Conservation (phyloP, 2,797 vertebrate genomes). For the Numenius phaeopus region DNA sequence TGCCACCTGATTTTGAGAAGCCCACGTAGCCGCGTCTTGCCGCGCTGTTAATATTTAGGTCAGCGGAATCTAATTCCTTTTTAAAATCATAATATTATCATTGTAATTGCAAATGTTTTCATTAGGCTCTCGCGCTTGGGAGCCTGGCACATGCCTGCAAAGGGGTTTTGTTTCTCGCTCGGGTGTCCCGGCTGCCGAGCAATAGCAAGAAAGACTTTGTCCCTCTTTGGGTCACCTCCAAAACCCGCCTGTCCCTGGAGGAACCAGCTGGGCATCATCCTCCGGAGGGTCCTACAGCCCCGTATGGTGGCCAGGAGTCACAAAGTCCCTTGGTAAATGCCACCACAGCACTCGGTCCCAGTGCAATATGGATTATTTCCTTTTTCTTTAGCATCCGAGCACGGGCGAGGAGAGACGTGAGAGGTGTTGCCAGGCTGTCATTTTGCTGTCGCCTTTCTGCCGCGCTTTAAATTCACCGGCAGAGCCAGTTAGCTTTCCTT, state of each 20-base stretch:
- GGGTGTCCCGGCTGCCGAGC: background rate
- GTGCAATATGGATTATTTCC: background rate
- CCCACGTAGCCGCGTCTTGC: background rate
- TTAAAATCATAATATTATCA: slow-evolving; percentile 35
- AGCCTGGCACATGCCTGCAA: background rate
- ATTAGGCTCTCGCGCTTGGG: background rate
- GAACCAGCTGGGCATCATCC: accelerated
- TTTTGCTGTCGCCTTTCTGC: background rate
- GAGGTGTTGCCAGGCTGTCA: background rate
- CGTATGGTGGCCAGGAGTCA: accelerated
- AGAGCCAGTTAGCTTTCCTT: background rate
- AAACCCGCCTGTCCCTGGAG: background rate
- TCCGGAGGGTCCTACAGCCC: background rate
- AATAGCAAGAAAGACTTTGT: background rate
- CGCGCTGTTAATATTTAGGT: slow-evolving; percentile 35
- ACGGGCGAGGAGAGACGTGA: accelerated
- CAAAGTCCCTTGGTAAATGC: background rate
- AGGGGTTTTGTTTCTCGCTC: background rate
- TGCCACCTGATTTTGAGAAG: background rate
- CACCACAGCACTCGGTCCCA: accelerated
- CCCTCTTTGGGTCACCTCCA: background rate
- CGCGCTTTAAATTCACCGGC: background rate
- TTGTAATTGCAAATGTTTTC: slow-evolving; percentile 58
- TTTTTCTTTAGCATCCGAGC: background rate
- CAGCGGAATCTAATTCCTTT: slow-evolving; percentile 49